Evolutionary conservation across 64 coral and sea anemone genomes (phyloP), one percentile per base, ranked within the genome.

Genomic region (Montipora capricornis): DNA sequence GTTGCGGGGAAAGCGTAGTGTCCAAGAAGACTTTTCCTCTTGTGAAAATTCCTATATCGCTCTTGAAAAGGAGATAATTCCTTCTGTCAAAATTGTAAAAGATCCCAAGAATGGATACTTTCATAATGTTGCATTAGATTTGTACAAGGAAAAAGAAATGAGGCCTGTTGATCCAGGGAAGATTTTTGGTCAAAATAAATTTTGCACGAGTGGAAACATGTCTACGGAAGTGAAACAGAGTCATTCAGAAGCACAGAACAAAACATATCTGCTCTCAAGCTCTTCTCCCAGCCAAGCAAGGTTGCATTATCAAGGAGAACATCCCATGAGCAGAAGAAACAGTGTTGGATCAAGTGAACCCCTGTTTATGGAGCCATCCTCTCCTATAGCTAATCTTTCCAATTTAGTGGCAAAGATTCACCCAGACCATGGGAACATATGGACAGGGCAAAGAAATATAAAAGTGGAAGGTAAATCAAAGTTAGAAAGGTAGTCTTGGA

Each of bases 381-480:
- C 84, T 20, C 92, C 92, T 3, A 93, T 93, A 80, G 75, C 85
- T 64, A 93, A 93, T 75, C 77, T 93, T 22, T 93, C 92, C 10
- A 87, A 79, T 75, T 52, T 93, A 52, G 92, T 93, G 4, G 84
- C 92, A 24, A 93, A 88, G 49, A 85, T 93, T n/a, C 62, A 88
- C 14, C 92, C 92, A 11, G 84, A 93, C 46, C 55, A 84, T 51
- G 83, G 66, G 62, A 80, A 79, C 60, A 88, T 88, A 17, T 22
- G 75, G 81, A 83, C 57, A 37, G 78, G 80, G 61, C 62, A 73
- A n/a, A 86, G 66, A 59, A 86, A 50, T 22, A 8, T 49, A 24
- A 70, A 71, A 86, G 3, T 73, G 8, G 82, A 86, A 51, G 82
- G 82, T 86, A 11, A 49, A 44, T 68, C 15, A 67, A 47, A 67